phyloP scores from a whole-genome alignment of 2,888 invertebrate species.

The Ashinkailepas kermadecensis region DNA sequence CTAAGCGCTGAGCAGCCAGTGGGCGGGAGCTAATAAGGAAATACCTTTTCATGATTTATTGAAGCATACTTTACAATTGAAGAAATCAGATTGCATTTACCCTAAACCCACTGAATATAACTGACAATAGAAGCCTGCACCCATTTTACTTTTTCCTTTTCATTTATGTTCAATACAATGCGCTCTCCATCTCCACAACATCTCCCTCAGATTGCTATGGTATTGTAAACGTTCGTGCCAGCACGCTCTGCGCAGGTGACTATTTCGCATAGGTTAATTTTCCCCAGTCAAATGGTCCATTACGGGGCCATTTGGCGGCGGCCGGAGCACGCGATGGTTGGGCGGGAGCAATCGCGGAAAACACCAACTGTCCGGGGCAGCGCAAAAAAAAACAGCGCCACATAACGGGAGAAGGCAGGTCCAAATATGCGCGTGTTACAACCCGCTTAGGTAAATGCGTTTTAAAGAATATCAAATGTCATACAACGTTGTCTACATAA shows the following conservation, averaged over 20 bases:
- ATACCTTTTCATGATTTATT: no score
- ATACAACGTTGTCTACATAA: background rate
- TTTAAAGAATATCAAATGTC: background rate
- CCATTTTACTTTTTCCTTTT: no score
- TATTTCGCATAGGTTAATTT: conserved; percentile 17
- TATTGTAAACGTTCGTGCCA: conserved; percentile 2
- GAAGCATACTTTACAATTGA: no score
- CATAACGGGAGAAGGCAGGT: background rate
- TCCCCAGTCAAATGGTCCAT: conserved; percentile 19
- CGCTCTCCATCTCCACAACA: background rate
- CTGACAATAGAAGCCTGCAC: no score
- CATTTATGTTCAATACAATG: no score
- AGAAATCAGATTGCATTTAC: no score
- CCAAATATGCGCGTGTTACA: background rate
- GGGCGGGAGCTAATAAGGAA: no score
- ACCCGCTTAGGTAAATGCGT: background rate
- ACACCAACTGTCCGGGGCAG: background rate
- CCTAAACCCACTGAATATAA: no score
- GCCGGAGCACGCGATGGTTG: background rate
- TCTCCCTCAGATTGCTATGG: background rate
- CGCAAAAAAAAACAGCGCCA: background rate
- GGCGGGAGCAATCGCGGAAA: conserved; percentile 11
- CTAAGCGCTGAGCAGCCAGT: no score
- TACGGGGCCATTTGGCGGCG: conserved; percentile 12
- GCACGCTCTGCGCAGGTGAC: background rate